Evolutionary conservation across 2,888 invertebrate species (phyloP), one percentile per base, ranked within the genome.

Genomic region (Patella caerulea): DNA sequence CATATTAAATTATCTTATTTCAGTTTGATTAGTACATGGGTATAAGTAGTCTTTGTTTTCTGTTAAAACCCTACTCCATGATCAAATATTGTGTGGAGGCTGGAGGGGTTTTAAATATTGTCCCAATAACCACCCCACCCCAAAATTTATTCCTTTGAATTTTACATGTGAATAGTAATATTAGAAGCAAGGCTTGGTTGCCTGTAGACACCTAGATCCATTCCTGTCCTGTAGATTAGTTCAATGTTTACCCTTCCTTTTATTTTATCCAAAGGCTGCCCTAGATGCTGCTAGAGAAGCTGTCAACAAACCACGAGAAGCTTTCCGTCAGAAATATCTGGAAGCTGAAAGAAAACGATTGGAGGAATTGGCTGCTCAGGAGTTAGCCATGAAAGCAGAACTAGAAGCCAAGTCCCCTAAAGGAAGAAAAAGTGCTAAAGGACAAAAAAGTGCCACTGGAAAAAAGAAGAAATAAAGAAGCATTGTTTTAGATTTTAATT

Each of bases 391-490:
- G 56, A 85, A 85, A 72, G 89, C 90, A 3, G 91, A 90, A 69
- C 84, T 82, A n/a, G 90, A 90, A 73, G 84, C 86, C 4, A 89
- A 89, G 74, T 86, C 91, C 19, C 88, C 90, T 1, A 91, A 90
- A 81, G 87, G 88, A 19, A 86, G 86, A 80, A 86, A 86, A 70
- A 88, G 87, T 78, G 88, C 88, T 52, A 88, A 87, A 72, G 88
- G 86, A 78, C 87, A 86, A 82, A 90, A 90, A 81, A 88, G 86
- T 76, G 85, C 88, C 9, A 81, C 83, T 24, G 86, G 85, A 24
- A 88, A 88, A 77, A 91, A 90, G 81, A 89, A 90, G 85, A 88
- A 87, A 81, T 96, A 85, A 82, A 29, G 19, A 71, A 45, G 45
- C 45, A 45, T 45, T 45, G 45, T 45, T 45, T 34, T 45, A 45